A percentile compares a stretch with the other conserved stretches of the same genome.
Evolutionary conservation across 1,140 invertebrate genomes (phyloP).

Genomic region (Diuraphis noxia): DNA sequence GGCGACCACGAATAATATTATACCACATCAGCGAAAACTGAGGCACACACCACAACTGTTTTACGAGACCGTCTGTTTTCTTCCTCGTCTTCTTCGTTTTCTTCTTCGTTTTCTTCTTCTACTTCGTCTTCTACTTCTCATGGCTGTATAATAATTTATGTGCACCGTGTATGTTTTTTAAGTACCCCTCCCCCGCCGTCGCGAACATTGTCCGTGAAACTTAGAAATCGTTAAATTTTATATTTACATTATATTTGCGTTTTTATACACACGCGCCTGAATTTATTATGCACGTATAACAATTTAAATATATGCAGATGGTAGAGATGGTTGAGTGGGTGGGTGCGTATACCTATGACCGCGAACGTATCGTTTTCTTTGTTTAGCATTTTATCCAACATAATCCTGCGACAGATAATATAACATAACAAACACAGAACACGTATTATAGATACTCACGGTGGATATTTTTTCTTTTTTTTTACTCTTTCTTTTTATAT

Average conservation of each 20-base stretch:
- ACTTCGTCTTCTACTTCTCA: too few species aligned
- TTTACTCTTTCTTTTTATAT: background rate
- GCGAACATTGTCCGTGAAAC: background rate
- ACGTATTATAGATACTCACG: background rate
- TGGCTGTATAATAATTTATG: background rate
- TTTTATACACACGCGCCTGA: background rate
- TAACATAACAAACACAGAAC: background rate
- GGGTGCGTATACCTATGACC: background rate
- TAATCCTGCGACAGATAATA: background rate
- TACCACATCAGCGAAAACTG: background rate
- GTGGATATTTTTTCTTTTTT: background rate
- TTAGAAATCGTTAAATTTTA: slow-evolving; percentile 17
- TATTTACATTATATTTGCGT: background rate
- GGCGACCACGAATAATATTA: background rate
- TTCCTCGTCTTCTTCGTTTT: background rate
- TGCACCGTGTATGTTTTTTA: background rate
- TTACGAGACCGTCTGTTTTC: background rate
- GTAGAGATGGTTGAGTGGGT: too few species aligned
- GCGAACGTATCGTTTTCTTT: background rate
- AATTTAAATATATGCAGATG: background rate
- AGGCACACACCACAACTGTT: background rate
- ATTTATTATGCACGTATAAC: background rate
- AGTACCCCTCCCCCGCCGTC: background rate
- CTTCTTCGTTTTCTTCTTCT: too few species aligned
- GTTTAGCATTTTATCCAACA: background rate